Conservation (phyloP, 2,888 invertebrate species). For the Cephus spinipes region DNA sequence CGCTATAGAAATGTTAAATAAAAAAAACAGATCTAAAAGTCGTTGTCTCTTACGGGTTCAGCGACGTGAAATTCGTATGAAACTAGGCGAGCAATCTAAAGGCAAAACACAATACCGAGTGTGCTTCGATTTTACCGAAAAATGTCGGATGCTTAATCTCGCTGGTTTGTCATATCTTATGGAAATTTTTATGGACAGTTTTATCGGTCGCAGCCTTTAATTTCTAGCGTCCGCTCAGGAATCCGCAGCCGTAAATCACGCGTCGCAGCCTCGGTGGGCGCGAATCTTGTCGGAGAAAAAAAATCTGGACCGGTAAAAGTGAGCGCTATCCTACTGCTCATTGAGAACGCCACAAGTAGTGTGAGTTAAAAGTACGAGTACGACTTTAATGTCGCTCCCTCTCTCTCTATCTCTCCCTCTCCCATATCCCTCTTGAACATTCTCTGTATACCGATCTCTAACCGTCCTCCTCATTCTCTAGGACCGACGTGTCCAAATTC, state of each 20-base stretch:
- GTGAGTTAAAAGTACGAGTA: neutral
- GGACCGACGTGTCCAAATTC: neutral
- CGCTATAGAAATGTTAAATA: neutral
- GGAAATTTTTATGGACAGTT: conserved; percentile 26
- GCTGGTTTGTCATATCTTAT: neutral
- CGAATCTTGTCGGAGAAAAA: conserved; percentile 24
- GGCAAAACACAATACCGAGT: neutral
- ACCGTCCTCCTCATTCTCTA: neutral
- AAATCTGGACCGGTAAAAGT: conserved; percentile 33
- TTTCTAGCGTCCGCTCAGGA: conserved; percentile 19
- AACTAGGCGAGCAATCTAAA: neutral
- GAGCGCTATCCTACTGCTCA: conserved; percentile 14
- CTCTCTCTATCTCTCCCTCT: neutral
- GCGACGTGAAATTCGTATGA: neutral
- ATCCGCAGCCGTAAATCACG: neutral
- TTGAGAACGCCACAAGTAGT: neutral
- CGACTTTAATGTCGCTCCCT: neutral
- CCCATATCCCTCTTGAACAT: neutral
- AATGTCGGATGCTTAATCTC: neutral
- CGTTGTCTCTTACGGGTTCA: neutral
- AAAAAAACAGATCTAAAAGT: neutral
- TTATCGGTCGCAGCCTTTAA: conserved; percentile 27
- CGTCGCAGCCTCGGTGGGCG: conserved; percentile 21
- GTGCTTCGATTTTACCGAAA: neutral
- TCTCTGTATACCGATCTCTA: neutral